Percentiles rank a stretch among this genome's conserved stretches.
Conservation (phyloP, 2,888 invertebrate genomes). For the Parasteatoda lunata region DNA sequence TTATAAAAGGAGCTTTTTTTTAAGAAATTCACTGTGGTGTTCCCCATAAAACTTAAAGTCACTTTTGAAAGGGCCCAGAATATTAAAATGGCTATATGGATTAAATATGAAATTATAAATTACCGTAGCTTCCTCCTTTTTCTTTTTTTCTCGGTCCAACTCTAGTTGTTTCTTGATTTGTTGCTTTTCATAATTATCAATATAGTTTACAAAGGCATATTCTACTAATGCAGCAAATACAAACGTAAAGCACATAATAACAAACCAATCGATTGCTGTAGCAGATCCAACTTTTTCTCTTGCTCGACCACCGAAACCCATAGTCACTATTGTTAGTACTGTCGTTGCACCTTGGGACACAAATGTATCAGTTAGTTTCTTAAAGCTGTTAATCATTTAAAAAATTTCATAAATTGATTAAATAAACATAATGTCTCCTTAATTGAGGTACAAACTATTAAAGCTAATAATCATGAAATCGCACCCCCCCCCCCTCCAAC, state of each 20-base stretch:
- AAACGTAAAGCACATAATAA: constrained; percentile 93
- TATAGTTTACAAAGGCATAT: constrained; percentile 93
- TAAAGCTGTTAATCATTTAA: no score
- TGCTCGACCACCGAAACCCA: constrained; percentile 88
- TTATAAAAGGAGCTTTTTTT: no score
- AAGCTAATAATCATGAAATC: no score
- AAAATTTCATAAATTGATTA: no score
- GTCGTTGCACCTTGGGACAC: constrained; percentile 85
- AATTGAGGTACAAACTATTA: no score
- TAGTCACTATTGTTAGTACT: constrained; percentile 93
- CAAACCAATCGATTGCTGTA: constrained; percentile 95
- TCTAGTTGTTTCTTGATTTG: constrained; percentile 61
- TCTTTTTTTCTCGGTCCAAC: constrained; percentile 59
- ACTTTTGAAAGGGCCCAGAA: no score
- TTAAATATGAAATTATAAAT: no score
- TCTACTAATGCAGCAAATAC: constrained; percentile 93
- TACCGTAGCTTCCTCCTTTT: constrained; percentile 46
- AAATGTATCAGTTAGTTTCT: not conserved
- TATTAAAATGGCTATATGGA: no score
- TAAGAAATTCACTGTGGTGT: no score
- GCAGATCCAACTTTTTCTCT: constrained; percentile 95
- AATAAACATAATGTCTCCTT: no score
- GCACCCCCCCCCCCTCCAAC: no score
- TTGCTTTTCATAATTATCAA: constrained; percentile 68
- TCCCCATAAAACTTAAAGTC: no score